These are phyloP conservation scores for Ips typographus DNA, from an alignment of 1,140 invertebrate species.

Conservation along the genomic window DNA sequence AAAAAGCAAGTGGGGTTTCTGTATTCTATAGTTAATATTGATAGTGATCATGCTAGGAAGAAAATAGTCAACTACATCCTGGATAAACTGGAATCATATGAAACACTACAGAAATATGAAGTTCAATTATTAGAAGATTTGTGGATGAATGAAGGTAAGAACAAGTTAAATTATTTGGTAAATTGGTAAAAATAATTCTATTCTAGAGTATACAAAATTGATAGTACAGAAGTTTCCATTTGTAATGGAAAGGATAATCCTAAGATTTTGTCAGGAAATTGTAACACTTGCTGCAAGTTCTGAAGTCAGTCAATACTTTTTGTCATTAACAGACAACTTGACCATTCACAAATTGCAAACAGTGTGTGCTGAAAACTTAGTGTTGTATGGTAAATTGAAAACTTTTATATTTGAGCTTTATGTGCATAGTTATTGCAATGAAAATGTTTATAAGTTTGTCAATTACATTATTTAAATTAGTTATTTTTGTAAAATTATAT, in stretches of 20 bases:
- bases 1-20: constrained; percentile 33
- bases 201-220: neutral
- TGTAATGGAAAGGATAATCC: constrained; percentile 29
- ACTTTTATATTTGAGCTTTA: constrained; percentile 37
- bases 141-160: constrained; percentile 10
- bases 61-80: constrained; percentile 24
- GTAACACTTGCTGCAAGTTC: constrained; percentile 17
- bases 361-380: constrained; percentile 19
- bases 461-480: constrained; percentile 31
- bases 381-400: constrained; percentile 30
- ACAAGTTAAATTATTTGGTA: neutral
- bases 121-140: constrained; percentile 30
- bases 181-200: neutral
- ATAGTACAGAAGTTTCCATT: constrained; percentile 29
- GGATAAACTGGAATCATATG: constrained; percentile 12
- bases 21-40: constrained; percentile 31
- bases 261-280: constrained; percentile 32
- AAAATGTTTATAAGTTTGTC: constrained; percentile 35
- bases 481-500: neutral
- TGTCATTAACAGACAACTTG: constrained; percentile 15
- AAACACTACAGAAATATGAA: constrained; percentile 25
- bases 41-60: constrained; percentile 10
- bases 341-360: constrained; percentile 17
- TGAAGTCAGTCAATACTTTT: constrained; percentile 28
- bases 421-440: constrained; percentile 38